Evolutionary conservation across 1,140 invertebrate species (phyloP).

Genomic region (Sinella curviseta): DNA sequence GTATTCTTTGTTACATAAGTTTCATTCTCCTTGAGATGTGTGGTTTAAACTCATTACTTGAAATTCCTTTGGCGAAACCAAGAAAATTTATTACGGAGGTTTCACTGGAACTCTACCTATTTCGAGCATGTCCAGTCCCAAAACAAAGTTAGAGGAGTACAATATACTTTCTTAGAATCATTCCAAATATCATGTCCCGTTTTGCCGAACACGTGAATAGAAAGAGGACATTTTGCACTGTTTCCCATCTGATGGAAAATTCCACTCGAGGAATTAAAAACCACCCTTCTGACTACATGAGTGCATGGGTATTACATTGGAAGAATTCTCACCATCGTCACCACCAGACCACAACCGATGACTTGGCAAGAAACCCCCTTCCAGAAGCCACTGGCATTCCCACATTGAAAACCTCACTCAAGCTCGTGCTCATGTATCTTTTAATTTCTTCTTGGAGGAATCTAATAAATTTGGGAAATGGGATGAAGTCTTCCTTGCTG

Average conservation of each 20-base stretch:
- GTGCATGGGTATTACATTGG: not conserved
- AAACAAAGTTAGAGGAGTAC: too few relatives aligned
- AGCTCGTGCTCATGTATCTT: not conserved
- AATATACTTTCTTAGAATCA: too few relatives aligned
- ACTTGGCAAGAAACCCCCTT: not conserved
- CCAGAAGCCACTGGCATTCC: not conserved
- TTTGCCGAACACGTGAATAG: too few relatives aligned
- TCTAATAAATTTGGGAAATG: not conserved
- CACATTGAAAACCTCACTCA: not conserved
- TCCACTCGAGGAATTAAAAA: not conserved
- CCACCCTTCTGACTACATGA: not conserved
- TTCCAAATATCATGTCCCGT: too few relatives aligned
- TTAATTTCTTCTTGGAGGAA: not conserved
- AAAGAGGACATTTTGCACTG: too few relatives aligned
- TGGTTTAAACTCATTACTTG: not conserved
- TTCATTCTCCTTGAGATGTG: not conserved
- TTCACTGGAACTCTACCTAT: not conserved
- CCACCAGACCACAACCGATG: not conserved
- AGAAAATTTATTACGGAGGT: not conserved
- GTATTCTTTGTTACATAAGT: not conserved
- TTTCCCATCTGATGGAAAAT: too few relatives aligned
- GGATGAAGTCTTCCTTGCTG: not conserved
- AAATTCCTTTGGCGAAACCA: slow-evolving; percentile 8
- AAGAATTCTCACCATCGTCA: not conserved
- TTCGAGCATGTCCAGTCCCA: too few relatives aligned